phyloP scores from a whole-genome alignment of 2,113 vertebrate genomes.

The Tichodroma muraria region DNA sequence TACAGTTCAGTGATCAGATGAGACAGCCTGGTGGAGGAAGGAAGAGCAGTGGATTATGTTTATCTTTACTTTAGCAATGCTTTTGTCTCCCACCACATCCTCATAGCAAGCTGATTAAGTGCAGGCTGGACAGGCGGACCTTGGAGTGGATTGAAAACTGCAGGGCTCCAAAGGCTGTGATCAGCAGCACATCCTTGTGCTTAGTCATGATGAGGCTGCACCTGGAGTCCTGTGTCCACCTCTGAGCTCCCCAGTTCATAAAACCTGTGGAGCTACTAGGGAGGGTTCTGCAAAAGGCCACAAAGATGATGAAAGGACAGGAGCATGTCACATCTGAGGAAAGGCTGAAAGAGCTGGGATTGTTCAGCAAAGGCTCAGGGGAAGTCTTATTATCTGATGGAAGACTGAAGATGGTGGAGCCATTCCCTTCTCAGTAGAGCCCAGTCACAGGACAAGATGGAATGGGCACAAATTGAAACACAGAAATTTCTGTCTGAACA shows the following conservation, averaged over 20 bases:
- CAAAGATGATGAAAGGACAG: neutral
- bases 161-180: neutral
- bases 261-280: neutral
- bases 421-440: neutral
- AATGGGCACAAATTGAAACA: neutral
- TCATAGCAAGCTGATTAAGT: neutral
- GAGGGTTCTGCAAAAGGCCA: neutral
- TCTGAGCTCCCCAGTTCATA: neutral
- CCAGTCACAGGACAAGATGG: neutral
- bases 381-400: neutral
- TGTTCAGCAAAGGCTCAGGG: neutral
- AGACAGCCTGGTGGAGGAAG: neutral
- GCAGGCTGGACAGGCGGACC: neutral
- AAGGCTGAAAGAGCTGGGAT: neutral
- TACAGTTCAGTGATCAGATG: neutral
- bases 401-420: neutral
- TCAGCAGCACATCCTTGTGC: neutral
- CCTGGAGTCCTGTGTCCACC: neutral
- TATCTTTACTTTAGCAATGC: neutral
- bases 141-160: neutral
- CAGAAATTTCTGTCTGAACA: neutral
- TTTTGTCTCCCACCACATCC: neutral
- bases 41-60: neutral
- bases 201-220: neutral
- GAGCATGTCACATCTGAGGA: neutral